Conservation (phyloP, 2,888 invertebrate species). For the Phaonia tiefii region DNA sequence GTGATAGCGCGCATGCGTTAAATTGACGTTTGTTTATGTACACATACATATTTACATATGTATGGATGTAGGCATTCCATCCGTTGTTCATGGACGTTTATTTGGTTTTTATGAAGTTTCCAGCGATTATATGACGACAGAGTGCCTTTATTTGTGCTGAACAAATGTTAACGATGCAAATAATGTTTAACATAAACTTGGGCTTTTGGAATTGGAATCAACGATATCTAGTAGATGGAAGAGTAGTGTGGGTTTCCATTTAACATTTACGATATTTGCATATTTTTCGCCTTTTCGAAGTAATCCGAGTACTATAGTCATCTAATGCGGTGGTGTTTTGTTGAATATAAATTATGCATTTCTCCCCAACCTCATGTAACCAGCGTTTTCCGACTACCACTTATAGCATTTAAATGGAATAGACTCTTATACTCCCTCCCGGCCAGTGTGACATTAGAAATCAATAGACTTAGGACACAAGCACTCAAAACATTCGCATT, state of each 20-base stretch:
- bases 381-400: too few relatives aligned
- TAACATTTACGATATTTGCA: constrained; percentile 53
- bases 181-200: constrained; percentile 51
- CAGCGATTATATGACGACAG: background rate
- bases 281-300: constrained; percentile 52
- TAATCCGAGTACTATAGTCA: constrained; percentile 44
- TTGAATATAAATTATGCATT: constrained; percentile 61
- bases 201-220: background rate
- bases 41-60: background rate
- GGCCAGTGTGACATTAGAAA: too few relatives aligned
- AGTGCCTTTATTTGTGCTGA: constrained; percentile 35
- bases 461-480: constrained; percentile 3
- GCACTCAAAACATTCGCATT: background rate
- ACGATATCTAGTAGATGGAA: constrained; percentile 3
- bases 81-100: constrained; percentile 28
- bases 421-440: too few relatives aligned
- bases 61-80: background rate
- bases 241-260: constrained; percentile 5
- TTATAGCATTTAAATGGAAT: too few relatives aligned
- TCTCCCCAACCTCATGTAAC: too few relatives aligned
- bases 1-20: constrained; percentile 46
- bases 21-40: constrained; percentile 48
- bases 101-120: constrained; percentile 17
- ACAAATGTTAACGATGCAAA: constrained; percentile 51
- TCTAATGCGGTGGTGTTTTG: constrained; percentile 60